Percentiles rank a stretch among this genome's conserved stretches.
These are phyloP conservation scores for Megamerina dolium DNA, from an alignment of 2,888 invertebrate species.

Conservation along the genomic window DNA sequence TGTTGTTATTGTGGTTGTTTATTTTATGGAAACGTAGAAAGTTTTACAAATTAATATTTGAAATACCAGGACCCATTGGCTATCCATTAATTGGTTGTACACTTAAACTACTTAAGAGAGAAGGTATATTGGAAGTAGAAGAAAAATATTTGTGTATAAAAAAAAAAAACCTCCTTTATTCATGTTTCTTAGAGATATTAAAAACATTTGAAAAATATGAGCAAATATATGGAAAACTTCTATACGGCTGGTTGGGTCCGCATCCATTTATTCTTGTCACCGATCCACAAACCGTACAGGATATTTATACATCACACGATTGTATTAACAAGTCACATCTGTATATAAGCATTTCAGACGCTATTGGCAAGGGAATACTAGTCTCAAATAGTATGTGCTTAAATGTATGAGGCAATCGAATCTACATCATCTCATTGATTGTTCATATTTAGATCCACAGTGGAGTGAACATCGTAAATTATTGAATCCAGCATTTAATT, in stretches of 20 bases:
- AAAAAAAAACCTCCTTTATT: no score
- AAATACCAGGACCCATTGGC: constrained; percentile 39
- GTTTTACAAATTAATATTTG: constrained; percentile 32
- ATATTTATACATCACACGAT: constrained; percentile 38
- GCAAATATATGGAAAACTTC: constrained; percentile 28
- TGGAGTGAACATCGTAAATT: no score
- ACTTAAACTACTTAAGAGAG: constrained; percentile 28
- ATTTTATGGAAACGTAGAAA: constrained; percentile 38
- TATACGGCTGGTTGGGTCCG: constrained; percentile 43
- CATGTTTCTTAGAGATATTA: constrained; percentile 31
- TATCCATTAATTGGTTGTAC: constrained; percentile 41
- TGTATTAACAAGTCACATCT: no score
- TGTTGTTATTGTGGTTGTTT: constrained; percentile 35
- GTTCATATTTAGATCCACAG: no score
- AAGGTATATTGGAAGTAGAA: constrained; percentile 38
- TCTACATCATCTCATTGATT: no score
- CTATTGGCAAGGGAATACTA: no score
- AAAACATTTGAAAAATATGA: constrained; percentile 23
- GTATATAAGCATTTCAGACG: no score
- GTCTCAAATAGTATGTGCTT: no score
- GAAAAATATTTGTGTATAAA: no score
- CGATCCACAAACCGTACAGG: constrained; percentile 37
- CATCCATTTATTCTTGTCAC: constrained; percentile 38
- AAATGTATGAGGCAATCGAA: no score
- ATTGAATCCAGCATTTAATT: constrained; percentile 42